Percentiles rank a stretch among this genome's conserved stretches.
Evolutionary conservation across 2,888 invertebrate genomes (phyloP).

Genomic region (Lysandra coridon): DNA sequence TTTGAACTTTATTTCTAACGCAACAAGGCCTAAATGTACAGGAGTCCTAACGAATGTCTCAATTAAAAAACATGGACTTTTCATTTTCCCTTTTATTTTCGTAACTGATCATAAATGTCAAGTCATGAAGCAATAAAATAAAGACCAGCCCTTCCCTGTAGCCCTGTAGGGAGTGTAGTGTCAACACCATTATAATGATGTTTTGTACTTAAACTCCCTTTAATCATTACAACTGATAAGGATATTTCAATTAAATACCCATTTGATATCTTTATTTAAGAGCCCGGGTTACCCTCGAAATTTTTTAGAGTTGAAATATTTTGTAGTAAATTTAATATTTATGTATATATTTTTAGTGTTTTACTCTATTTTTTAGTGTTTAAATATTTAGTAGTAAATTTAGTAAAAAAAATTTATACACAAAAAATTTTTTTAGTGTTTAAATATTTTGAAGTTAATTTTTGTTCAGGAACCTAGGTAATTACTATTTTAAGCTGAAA

Average conservation of each 20-base stretch:
- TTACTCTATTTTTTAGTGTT: too few species aligned
- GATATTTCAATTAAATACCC: not conserved
- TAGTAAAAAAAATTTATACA: too few species aligned
- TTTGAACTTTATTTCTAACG: not conserved
- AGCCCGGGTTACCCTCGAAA: too few species aligned
- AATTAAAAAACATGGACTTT: slow-evolving; percentile 60
- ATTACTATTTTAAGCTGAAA: too few species aligned
- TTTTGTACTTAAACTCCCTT: slow-evolving; percentile 8
- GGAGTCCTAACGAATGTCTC: slow-evolving; percentile 58
- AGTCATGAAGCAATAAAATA: slow-evolving; percentile 72
- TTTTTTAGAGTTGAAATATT: too few species aligned
- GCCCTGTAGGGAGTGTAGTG: not conserved
- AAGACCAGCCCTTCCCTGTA: slow-evolving; percentile 44
- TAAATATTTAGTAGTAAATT: too few species aligned
- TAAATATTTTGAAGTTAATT: too few species aligned
- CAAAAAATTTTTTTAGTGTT: too few species aligned
- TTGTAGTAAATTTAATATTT: too few species aligned
- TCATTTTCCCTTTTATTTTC: slow-evolving; percentile 68
- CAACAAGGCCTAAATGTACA: slow-evolving; percentile 45
- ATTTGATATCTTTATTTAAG: not conserved
- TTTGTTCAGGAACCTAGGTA: too few species aligned
- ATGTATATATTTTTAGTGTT: too few species aligned
- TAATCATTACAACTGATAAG: slow-evolving; percentile 10
- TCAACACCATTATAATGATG: slow-evolving; percentile 20
- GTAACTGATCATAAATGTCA: slow-evolving; percentile 74